Evolutionary conservation across 1,140 invertebrate species (phyloP).

Genomic region (Plutomurus gul): DNA sequence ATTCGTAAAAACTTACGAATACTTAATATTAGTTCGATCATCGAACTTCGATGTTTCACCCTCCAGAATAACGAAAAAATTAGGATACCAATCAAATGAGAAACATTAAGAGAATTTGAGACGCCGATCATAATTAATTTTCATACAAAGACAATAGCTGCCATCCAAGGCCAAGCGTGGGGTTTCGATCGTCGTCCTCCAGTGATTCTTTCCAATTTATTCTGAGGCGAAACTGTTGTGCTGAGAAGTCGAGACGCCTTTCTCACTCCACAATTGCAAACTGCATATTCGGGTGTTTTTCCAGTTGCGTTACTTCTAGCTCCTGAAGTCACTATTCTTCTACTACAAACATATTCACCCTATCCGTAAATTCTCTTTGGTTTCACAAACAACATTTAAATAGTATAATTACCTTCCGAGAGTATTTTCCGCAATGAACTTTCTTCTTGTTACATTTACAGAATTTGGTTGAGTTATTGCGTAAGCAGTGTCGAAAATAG

Average conservation of each 20-base stretch:
- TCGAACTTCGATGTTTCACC: too few species aligned
- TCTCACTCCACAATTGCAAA: background rate
- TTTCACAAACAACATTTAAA: too few species aligned
- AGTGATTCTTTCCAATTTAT: background rate
- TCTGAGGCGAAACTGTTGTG: background rate
- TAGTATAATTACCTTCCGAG: background rate
- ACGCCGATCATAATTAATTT: too few species aligned
- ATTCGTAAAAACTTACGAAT: too few species aligned
- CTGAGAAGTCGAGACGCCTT: background rate
- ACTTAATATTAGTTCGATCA: too few species aligned
- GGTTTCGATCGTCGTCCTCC: background rate
- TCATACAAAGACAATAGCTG: conserved; percentile 9
- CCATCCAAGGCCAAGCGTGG: conserved; percentile 26
- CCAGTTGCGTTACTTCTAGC: background rate
- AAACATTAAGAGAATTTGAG: too few species aligned
- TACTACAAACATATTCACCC: background rate
- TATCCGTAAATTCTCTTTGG: background rate
- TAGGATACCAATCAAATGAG: too few species aligned
- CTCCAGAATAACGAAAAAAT: too few species aligned
- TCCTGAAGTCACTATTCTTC: background rate
- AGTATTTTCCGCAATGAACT: background rate
- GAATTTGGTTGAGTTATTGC: background rate
- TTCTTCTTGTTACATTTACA: background rate
- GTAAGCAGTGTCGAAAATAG: background rate
- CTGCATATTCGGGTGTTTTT: background rate